Base-by-base conservation (phyloP, 1,140 invertebrate species). In the Rhizoglyphus robini region DNA sequence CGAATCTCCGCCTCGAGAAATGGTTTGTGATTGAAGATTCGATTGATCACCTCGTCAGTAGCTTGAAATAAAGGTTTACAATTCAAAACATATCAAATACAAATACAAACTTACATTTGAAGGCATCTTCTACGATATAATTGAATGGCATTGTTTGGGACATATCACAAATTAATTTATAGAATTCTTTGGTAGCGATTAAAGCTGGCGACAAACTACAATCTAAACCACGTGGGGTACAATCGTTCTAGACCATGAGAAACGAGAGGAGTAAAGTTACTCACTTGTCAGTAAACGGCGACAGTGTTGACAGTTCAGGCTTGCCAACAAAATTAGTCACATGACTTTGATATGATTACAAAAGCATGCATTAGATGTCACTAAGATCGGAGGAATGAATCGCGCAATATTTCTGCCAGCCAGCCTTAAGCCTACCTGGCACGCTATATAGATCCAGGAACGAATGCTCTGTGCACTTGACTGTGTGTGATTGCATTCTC, bases 11-110 rank as follows among this genome's bases (percentile, higher is more conserved):
- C 58, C 36, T 60, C 58, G 15, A 60, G 58, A 60, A 60, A 60
- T 60, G 58, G 58, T 23, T 29, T 15, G 29, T 60, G 58, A 60
- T 60, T 60, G 29, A 60, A 60, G 15, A 60, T 60, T 32, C 58
- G 58, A 3, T 60, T 60, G 11, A 60, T 2, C 11, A 60, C 27
- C 15, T 60, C 58, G 15, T 60, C 58, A 2, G 58, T 60, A 41
- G 58, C 58, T 60, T 41, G 15, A 54, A 54, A 54, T 8, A 32
- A 23, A 27, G 8, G 15, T 8, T 54, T 27, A 54, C 31, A 11
- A 54, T 11, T 54, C 8, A 54, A 54, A n/a, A 41, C 18, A 11
- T 11, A 18, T 41, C 8, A 41, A 41, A 41, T 41, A 41, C 18
- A 18, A 41, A 27, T 34, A 2, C 23, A n/a, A 34, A 60, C 27